A percentile compares a stretch with the other conserved stretches of the same genome.
These are phyloP conservation scores for Coryphaenoides rupestris DNA, from an alignment of 2,113 vertebrate genomes.

Conservation along the genomic window DNA sequence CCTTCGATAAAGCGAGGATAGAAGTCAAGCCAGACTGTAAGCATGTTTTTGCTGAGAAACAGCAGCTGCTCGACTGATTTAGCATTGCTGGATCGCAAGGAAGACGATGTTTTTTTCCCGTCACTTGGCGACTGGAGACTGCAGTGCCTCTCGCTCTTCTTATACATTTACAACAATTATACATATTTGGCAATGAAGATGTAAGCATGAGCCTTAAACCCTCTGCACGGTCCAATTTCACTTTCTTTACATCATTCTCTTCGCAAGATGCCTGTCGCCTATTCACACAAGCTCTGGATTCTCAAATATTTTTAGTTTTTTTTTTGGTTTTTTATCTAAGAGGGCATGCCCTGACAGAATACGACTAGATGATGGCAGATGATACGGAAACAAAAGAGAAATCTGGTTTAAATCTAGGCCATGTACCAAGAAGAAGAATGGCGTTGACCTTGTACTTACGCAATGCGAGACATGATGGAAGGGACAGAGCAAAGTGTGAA, in stretches of 20 bases:
- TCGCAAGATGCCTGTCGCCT: constrained; percentile 21
- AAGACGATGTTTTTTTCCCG: constrained; percentile 22
- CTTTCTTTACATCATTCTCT: constrained; percentile 41
- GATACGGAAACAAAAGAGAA: constrained; percentile 51
- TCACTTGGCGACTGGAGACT: too few species aligned
- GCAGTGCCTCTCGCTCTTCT: not conserved
- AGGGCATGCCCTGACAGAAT: constrained; percentile 58
- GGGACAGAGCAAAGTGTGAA: constrained; percentile 9
- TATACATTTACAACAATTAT: not conserved
- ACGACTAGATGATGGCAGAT: constrained; percentile 37
- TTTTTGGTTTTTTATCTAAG: constrained; percentile 44
- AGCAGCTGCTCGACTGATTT: constrained; percentile 82
- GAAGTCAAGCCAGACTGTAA: constrained; percentile 64
- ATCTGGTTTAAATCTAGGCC: constrained; percentile 44
- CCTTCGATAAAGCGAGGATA: constrained; percentile 57
- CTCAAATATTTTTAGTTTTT: too few species aligned
- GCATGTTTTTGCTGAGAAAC: constrained; percentile 75
- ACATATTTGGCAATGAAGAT: not conserved
- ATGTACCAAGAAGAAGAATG: constrained; percentile 30
- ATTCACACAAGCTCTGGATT: constrained; percentile 31
- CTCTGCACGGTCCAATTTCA: constrained; percentile 22
- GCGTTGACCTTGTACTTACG: constrained; percentile 23
- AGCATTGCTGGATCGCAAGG: constrained; percentile 46
- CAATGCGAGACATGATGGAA: not conserved
- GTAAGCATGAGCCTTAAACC: constrained; percentile 3